These are phyloP conservation scores for Drosophila melanosoma DNA, from an alignment of 2,888 invertebrate genomes.

Conservation along the genomic window DNA sequence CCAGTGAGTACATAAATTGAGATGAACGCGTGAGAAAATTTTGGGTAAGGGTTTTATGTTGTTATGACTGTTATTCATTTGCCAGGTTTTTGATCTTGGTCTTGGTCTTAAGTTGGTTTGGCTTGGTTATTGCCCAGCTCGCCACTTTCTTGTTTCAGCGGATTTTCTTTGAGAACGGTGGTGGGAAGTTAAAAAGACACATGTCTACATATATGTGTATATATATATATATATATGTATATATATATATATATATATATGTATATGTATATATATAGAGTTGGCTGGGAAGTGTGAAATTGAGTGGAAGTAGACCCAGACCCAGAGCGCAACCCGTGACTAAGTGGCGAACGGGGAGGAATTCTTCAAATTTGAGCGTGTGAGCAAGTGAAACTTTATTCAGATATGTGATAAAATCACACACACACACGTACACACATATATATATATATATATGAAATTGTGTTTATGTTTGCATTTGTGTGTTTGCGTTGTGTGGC, in stretches of 20 bases:
- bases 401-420: slow-evolving; percentile 71
- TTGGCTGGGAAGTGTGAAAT: slow-evolving; percentile 71
- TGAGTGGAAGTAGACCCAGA: slow-evolving; percentile 45
- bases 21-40: slow-evolving; percentile 79
- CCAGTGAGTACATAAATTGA: slow-evolving; percentile 67
- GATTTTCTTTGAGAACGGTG: slow-evolving; percentile 23
- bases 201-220: background rate
- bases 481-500: slow-evolving; percentile 3
- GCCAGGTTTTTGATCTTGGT: slow-evolving; percentile 31
- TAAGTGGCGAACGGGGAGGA: slow-evolving; percentile 39
- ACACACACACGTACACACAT: slow-evolving; percentile 1
- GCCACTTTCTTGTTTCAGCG: slow-evolving; percentile 61
- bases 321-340: slow-evolving; percentile 48
- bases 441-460: background rate
- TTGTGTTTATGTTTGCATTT: background rate
- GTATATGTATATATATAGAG: slow-evolving; percentile 1
- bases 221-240: background rate
- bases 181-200: slow-evolving; percentile 52
- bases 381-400: slow-evolving; percentile 71
- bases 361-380: slow-evolving; percentile 61
- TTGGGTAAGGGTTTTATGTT: slow-evolving; percentile 54
- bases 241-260: too few relatives aligned
- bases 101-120: slow-evolving; percentile 28
- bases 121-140: slow-evolving; percentile 53
- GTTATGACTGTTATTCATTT: slow-evolving; percentile 56